Percentiles rank a stretch among this genome's conserved stretches.
These are phyloP conservation scores for Achroia grisella DNA, from an alignment of 1,140 invertebrate species.

Conservation along the genomic window DNA sequence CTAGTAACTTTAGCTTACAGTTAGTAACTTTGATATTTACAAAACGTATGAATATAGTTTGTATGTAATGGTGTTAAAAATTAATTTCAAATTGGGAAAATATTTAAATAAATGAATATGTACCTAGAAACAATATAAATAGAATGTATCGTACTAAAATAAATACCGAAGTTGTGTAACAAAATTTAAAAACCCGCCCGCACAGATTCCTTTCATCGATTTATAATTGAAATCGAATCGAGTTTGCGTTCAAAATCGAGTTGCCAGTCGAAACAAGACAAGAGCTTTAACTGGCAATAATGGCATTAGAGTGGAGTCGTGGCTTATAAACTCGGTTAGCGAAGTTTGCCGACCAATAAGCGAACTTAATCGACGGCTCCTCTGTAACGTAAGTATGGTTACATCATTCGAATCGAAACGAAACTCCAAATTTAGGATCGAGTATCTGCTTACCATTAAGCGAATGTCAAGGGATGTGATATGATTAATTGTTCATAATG, in stretches of 20 bases:
- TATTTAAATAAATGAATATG: too few species aligned
- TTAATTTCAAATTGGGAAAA: too few species aligned
- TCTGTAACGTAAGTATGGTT: conserved; percentile 15
- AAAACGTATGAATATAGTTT: too few species aligned
- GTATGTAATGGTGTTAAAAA: too few species aligned
- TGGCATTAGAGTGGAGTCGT: conserved; percentile 33
- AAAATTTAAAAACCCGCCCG: not conserved
- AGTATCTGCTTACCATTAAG: too few species aligned
- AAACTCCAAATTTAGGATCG: too few species aligned
- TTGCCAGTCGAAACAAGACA: conserved; percentile 40
- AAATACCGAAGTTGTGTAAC: conserved; percentile 6
- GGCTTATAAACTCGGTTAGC: conserved; percentile 42
- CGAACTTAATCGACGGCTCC: conserved; percentile 37
- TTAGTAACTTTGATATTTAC: too few species aligned
- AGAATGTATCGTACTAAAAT: conserved; percentile 4
- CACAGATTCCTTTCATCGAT: conserved; percentile 2
- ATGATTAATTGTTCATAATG: too few species aligned
- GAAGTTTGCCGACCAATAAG: conserved; percentile 50
- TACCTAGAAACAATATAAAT: too few species aligned
- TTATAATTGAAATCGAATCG: conserved; percentile 13
- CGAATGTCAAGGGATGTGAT: too few species aligned
- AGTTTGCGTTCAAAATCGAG: conserved; percentile 25
- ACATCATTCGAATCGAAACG: not conserved
- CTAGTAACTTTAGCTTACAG: too few species aligned
- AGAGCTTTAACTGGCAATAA: conserved; percentile 37